Percentiles rank a stretch among this genome's conserved stretches.
phyloP scores from a whole-genome alignment of 1,140 invertebrate species.

The Physella acuta region DNA sequence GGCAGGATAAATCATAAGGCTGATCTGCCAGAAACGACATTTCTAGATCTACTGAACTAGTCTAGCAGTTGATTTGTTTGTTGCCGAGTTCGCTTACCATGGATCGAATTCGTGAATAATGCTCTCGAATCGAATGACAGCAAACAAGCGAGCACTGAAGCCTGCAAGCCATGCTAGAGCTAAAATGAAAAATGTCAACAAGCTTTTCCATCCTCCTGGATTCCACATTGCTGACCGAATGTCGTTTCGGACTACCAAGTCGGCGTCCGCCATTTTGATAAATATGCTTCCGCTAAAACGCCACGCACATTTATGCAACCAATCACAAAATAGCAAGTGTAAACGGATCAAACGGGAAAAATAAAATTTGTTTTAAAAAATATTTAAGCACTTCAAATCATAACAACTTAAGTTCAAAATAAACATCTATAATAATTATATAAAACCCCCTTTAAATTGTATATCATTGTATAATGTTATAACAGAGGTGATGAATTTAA shows the following conservation, averaged over 20 bases:
- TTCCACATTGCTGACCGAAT: conserved; percentile 55
- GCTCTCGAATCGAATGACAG: conserved; percentile 98
- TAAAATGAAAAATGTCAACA: conserved; percentile 75
- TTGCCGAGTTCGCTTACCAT: conserved; percentile 87
- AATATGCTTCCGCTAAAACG: conserved; percentile 32
- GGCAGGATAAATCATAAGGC: no score
- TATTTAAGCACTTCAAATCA: background rate
- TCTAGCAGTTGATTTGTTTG: background rate
- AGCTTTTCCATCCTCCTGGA: conserved; percentile 67
- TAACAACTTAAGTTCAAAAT: background rate
- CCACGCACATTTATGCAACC: conserved; percentile 41
- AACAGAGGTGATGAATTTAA: no score
- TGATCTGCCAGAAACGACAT: no score
- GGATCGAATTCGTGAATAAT: conserved; percentile 99
- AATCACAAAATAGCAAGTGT: conserved; percentile 47
- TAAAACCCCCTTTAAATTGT: no score
- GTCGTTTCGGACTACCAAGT: conserved; percentile 47
- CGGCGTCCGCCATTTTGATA: conserved; percentile 56
- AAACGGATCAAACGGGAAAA: background rate
- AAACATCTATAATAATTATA: no score
- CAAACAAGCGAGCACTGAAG: conserved; percentile 95
- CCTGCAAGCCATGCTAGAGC: conserved; percentile 94
- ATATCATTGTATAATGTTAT: no score
- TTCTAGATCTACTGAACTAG: no score
- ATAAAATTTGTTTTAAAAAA: no score